Base-by-base conservation (phyloP, 2,113 vertebrate species). In the Heloderma charlesbogerti region DNA sequence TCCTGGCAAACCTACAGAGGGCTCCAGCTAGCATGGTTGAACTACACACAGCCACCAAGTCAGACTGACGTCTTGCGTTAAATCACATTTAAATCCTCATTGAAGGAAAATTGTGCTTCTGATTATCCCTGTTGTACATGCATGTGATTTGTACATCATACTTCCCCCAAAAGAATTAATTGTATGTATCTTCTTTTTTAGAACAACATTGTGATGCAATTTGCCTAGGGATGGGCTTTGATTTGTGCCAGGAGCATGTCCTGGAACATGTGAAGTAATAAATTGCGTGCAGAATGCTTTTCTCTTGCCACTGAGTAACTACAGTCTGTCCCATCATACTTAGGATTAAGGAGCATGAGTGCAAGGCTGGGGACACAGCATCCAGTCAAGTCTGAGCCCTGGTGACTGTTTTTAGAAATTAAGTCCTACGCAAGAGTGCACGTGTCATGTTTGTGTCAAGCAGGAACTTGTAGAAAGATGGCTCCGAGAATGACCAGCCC, bases 91-190 rank as follows among this genome's bases (percentile, higher is more conserved):
- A 69, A 54, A 89, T 54, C 8, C 51, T 54, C 48, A n/a, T 6
- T 89, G 69, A 63, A 84, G 29, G 13, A 89, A 89, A 66, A 84
- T 40, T 40, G 4, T 77, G 71, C 54, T 84, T 83, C 66, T 83
- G 69, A 31, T 57, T 85, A 27, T 51, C 29, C 27, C 48, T 51
- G 31, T 85, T 69, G 13, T 66, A 66, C 83, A 67, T 90, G 72
- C 81, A 85, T 77, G 75, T 66, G 67, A 54, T 90, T 84, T 90
- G 77, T 90, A 77, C 78, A 89, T 6, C 69, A 60, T 84, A 74
- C 29, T 77, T 84, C 27, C 48, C 3, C 2, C 16, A 16, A 45
- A 78, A n/a, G 10, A 63, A 40, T n/a, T 63, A 40, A 40, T 25
- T 63, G 51, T 63, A 40, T 37, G 27, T 48, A 31, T 82, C 51